Evolutionary conservation across 2,113 vertebrate genomes (phyloP), one percentile per base, ranked within the genome.

Genomic region (Peucedramus taeniatus): DNA sequence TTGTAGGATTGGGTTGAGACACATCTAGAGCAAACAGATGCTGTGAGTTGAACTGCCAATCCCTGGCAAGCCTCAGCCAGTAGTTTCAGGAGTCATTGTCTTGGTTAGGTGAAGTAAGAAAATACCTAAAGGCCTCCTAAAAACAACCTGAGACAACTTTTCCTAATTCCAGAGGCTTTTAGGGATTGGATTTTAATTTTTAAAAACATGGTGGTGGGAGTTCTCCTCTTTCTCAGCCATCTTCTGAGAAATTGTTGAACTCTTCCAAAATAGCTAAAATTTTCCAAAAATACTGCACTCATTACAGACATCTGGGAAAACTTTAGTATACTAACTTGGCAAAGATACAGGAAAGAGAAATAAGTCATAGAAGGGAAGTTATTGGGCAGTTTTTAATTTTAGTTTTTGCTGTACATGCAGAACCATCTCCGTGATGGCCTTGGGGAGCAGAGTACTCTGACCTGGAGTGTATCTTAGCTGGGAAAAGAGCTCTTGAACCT

Each of bases 271-370:
- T 9, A 95, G 82, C 71, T 90, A 47, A 70, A 69, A 18, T 47
- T 76, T 94, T 83, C 74, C 21, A 45, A 85, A 93, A 94, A 65
- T 53, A 24, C 44, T 76, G 35, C 10, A 22, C 12, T 94, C 28
- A 12, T 65, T 90, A 61, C 17, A 75, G 64, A 56, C 68, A 51
- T 90, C 89, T 95, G 86, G 93, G 72, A 95, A 92, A 90, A 81
- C 24, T 54, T 90, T 40, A 63, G 24, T 59, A n/a, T 82, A 71
- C 8, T 57, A 69, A 68, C 70, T 87, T 96, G 93, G 91, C 89
- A 96, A 71, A 85, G 57, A 65, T 24, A 93, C 53, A 91, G 50
- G 50, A 61, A 75, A 39, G 42, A 87, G 84, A 57, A 81, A 39
- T 18, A 49, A 61, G 16, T 79, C 6, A 0, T 26, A 54, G 57